These are phyloP conservation scores for Alaudala cheleensis DNA, from an alignment of 2,113 vertebrate genomes.

Conservation along the genomic window DNA sequence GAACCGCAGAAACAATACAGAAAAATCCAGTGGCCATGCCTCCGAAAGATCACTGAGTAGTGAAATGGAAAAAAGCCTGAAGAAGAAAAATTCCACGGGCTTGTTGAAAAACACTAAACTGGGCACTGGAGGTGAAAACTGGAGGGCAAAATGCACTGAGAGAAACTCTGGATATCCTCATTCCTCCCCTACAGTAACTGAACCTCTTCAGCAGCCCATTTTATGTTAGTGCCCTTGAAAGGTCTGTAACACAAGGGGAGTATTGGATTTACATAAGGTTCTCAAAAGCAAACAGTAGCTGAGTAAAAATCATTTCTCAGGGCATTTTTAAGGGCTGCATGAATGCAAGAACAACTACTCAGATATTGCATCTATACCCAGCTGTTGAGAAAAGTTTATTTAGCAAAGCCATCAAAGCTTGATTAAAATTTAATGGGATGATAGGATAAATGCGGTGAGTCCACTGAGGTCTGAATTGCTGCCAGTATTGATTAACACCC, in stretches of 20 bases:
- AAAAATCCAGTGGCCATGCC: rapidly evolving
- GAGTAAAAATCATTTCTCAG: not conserved
- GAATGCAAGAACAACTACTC: not conserved
- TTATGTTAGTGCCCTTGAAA: not conserved
- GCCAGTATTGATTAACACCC: conserved; percentile 58
- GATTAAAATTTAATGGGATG: conserved; percentile 59
- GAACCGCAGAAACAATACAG: not conserved
- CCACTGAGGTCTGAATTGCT: conserved; percentile 33
- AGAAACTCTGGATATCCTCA: not conserved
- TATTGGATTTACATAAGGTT: not conserved
- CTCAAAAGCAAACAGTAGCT: not conserved
- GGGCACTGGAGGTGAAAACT: not conserved
- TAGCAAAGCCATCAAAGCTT: conserved; percentile 47
- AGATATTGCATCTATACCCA: not conserved
- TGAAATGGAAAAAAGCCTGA: not conserved
- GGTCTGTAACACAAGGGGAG: not conserved
- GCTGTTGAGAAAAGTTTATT: conserved; percentile 38
- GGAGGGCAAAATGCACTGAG: not conserved
- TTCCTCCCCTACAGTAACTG: not conserved
- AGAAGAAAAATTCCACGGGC: not conserved
- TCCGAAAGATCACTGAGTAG: not conserved
- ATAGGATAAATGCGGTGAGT: conserved; percentile 14
- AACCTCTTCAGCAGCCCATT: not conserved
- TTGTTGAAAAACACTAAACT: not conserved
- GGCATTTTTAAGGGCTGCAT: not conserved